Evolutionary conservation across 2,797 vertebrate genomes (phyloP).

Genomic region (Atherinosoma microstoma): DNA sequence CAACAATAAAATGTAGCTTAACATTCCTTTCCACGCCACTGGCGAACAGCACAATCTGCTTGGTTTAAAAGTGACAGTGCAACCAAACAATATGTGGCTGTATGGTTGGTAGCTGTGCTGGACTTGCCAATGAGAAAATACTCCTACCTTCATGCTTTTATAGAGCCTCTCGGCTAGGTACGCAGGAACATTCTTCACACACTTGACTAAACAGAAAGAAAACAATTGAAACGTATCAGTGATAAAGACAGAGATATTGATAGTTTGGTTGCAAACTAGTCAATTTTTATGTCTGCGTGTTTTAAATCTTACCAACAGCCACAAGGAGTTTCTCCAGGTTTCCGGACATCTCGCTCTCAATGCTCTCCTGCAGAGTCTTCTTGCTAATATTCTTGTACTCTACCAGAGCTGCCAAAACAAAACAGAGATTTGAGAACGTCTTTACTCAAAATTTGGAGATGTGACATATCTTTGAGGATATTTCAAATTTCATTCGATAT

Average conservation of each 20-base stretch:
- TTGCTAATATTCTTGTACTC: slow-evolving; percentile 89
- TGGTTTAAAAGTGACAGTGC: slow-evolving; percentile 7
- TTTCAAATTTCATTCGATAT: too few species aligned
- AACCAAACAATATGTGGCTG: slow-evolving; percentile 44
- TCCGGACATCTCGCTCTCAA: slow-evolving; percentile 90
- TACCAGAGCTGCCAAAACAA: slow-evolving; percentile 83
- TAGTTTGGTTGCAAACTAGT: too few species aligned
- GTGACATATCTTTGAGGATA: too few species aligned
- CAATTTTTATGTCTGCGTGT: too few species aligned
- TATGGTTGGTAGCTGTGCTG: background rate
- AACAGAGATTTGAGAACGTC: background rate
- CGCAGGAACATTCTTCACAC: slow-evolving; percentile 84
- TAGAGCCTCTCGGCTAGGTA: slow-evolving; percentile 88
- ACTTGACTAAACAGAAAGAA: slow-evolving; percentile 81
- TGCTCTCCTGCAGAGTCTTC: slow-evolving; percentile 90
- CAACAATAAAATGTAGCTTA: slow-evolving; percentile 48
- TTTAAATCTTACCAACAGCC: slow-evolving; percentile 84
- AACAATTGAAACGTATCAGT: background rate
- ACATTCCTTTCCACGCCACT: slow-evolving; percentile 64
- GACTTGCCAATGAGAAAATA: background rate
- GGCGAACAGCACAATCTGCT: slow-evolving; percentile 33
- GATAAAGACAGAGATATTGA: background rate
- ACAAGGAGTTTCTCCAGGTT: slow-evolving; percentile 86
- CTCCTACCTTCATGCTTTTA: slow-evolving; percentile 87
- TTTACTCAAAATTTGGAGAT: too few species aligned